Base-by-base conservation (phyloP, 2,113 vertebrate species). In the Choloepus hoffmanni region DNA sequence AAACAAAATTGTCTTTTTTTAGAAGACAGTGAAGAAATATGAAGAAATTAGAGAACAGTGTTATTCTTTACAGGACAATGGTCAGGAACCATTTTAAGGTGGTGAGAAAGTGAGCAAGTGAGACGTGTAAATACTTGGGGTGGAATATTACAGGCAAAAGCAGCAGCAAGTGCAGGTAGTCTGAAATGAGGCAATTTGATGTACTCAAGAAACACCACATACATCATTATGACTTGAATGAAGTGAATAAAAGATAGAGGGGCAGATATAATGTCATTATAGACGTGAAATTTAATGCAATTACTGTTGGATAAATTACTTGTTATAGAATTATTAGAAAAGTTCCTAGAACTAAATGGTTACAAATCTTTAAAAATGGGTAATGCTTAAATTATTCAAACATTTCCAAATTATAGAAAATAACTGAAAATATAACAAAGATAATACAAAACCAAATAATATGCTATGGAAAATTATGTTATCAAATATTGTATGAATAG, bases 321-420 rank as follows among this genome's bases (percentile, higher is more conserved):
- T 73, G 3, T 84, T 45, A 53, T 62, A 43, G 7, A 77, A 60
- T 83, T 60, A 53, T 19, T 53, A 62, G 19, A 84, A 89, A 92
- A 84, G n/a, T 24, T n/a, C 12, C 23, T 53, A 13, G 3, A 3
- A 67, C 7, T 65, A 16, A 0, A 0, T 36, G n/a, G 30, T 36
- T 85, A 40, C 14, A 62, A 78, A 67, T 85, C 13, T 43, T 85
- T 93, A 48, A 55, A 85, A 73, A 73, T 74, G 74, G 50, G 16
- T 85, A 85, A 74, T 90, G 65, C 19, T 60, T 48, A 88, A 33
- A 11, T 33, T 85, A 89, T 65, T 48, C 24, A 21, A 67, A 36
- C 3, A 67, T 82, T 74, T 81, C 15, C 36, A 67, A 15, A 30
- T 48, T 86, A 63, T 55, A 60, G 36, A 72, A 85, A 90, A 89